Conservation (phyloP, 2,888 invertebrate genomes). For the Aromia moschata region DNA sequence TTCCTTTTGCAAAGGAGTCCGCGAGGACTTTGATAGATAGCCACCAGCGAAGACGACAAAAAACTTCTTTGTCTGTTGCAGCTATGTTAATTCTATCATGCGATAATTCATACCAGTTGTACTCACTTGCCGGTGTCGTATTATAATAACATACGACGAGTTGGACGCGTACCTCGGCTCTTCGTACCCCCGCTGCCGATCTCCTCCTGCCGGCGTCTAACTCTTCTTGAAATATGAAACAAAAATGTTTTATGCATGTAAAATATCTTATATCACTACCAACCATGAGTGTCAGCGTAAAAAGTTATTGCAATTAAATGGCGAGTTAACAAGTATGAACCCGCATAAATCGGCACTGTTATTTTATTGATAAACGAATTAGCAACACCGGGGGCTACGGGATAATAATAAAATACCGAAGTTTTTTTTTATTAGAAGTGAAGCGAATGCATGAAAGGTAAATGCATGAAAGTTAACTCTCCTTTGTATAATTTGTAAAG, state of each 20-base stretch:
- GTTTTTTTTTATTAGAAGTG: too few species aligned
- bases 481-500: too few species aligned
- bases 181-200: constrained; percentile 25
- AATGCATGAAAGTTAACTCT: too few species aligned
- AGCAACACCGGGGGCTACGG: background rate
- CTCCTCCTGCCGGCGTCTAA: constrained; percentile 12
- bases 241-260: constrained; percentile 40
- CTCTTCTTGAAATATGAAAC: constrained; percentile 35
- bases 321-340: constrained; percentile 25
- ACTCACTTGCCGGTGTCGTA: constrained; percentile 51
- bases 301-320: constrained; percentile 34
- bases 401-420: too few species aligned
- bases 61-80: constrained; percentile 56
- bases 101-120: constrained; percentile 57
- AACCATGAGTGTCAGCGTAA: constrained; percentile 32
- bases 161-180: constrained; percentile 29
- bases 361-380: constrained; percentile 14
- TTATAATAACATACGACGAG: constrained; percentile 53
- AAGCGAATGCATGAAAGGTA: too few species aligned
- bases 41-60: constrained; percentile 56
- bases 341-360: constrained; percentile 17
- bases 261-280: constrained; percentile 37
- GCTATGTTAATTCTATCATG: constrained; percentile 57
- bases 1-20: constrained; percentile 31
- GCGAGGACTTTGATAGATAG: constrained; percentile 57